These are phyloP conservation scores for Gastrophysa polygoni DNA, from an alignment of 2,888 invertebrate genomes.

Conservation along the genomic window DNA sequence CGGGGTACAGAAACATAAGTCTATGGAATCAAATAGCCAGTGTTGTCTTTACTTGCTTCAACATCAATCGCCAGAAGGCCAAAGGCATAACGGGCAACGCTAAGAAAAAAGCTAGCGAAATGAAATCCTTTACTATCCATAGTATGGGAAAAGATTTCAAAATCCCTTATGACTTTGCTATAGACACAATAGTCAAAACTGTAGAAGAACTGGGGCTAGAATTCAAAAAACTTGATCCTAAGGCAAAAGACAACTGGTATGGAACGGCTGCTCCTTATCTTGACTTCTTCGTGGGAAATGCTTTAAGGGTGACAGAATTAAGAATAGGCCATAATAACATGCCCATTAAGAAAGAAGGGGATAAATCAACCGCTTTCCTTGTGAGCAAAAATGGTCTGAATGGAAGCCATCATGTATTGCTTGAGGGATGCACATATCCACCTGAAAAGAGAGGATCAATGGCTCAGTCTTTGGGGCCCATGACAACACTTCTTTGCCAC, in stretches of 20 bases:
- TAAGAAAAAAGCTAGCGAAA: not conserved
- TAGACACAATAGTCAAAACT: not conserved
- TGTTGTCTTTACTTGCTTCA: no score
- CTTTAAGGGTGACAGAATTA: no score
- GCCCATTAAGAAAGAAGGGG: constrained; percentile 21
- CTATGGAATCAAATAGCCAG: no score
- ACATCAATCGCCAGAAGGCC: no score
- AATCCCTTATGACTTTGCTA: no score
- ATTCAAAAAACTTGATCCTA: not conserved
- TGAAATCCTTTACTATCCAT: no score
- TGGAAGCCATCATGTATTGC: constrained; percentile 30
- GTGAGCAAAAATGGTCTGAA: constrained; percentile 30
- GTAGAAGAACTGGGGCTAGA: not conserved
- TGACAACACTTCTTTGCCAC: no score
- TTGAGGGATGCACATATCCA: constrained; percentile 35
- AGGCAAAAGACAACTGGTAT: constrained; percentile 24
- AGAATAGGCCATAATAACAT: no score
- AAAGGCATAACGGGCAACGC: no score
- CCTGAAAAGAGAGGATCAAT: constrained; percentile 27
- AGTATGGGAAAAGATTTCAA: no score
- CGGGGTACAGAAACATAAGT: no score
- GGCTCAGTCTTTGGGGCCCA: not conserved
- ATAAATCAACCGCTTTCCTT: not conserved
- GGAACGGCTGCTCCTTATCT: constrained; percentile 30
- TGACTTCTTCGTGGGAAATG: constrained; percentile 22